Percentiles rank a stretch among this genome's conserved stretches.
Conservation (phyloP, 53 echinoderm and acorn worm genomes). For the Apostichopus leukothele region DNA sequence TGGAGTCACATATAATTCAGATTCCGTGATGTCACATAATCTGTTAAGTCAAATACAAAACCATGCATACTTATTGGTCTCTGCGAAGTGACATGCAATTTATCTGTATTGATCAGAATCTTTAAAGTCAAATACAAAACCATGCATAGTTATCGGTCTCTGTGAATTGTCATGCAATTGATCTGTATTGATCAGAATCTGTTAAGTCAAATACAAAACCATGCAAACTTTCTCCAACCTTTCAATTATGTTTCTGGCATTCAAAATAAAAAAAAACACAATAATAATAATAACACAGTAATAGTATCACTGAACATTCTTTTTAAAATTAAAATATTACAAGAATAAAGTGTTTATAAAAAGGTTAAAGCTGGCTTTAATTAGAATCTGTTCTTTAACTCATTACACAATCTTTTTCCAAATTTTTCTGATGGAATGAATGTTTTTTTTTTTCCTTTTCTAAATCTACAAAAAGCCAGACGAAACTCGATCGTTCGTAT, state of each 20-base stretch:
- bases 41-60: neutral
- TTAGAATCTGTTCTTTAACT: neutral
- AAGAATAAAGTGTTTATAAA: neutral
- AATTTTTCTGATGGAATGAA: neutral
- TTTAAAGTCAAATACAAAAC: neutral
- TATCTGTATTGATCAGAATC: neutral
- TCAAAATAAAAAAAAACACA: no score
- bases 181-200: neutral
- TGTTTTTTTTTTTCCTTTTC: neutral
- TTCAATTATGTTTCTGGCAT: no score
- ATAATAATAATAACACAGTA: no score
- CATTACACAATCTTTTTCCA: neutral
- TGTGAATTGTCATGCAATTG: neutral
- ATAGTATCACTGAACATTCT: no score
- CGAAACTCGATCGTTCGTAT: no score
- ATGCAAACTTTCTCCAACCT: no score
- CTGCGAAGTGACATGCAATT: neutral
- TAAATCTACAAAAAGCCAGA: no score
- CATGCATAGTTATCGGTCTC: neutral
- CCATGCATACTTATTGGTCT: neutral
- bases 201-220: neutral
- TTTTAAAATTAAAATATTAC: no score
- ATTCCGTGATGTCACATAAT: neutral
- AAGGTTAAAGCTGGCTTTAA: neutral
- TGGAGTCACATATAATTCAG: neutral